Evolutionary conservation across 2,113 vertebrate genomes (phyloP).

Genomic region (Pluvialis apricaria): DNA sequence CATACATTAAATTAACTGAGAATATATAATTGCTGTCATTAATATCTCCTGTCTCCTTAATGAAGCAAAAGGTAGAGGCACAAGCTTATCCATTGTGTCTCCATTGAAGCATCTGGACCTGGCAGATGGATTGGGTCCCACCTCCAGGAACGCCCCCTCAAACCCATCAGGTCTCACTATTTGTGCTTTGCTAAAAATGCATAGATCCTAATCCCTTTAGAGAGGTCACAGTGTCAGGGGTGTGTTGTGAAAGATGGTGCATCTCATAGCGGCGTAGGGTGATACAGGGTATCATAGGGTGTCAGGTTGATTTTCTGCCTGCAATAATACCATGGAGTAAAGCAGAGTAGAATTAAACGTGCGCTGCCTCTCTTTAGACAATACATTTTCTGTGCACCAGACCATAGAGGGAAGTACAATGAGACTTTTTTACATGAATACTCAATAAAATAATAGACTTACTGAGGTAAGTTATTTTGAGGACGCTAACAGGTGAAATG

Average conservation of each 20-base stretch:
- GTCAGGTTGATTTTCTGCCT: background rate
- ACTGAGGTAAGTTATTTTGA: background rate
- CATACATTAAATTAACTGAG: background rate
- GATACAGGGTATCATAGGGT: background rate
- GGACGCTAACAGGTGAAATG: constrained; percentile 5
- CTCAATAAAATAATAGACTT: constrained; percentile 22
- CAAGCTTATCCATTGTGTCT: background rate
- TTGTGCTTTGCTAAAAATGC: background rate
- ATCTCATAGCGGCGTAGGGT: rapidly evolving
- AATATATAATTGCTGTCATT: constrained; percentile 14
- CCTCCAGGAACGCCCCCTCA: background rate
- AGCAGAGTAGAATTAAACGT: background rate
- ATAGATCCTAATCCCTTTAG: background rate
- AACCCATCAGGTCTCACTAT: background rate
- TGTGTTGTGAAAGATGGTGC: background rate
- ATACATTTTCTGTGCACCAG: background rate
- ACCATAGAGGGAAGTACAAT: background rate
- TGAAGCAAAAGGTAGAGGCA: background rate
- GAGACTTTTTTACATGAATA: constrained; percentile 4
- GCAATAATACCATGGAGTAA: background rate
- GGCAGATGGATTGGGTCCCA: background rate
- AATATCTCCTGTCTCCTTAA: constrained; percentile 28
- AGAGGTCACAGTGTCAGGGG: background rate
- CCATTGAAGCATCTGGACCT: background rate
- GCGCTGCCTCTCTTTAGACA: background rate